Percentiles rank a stretch among this genome's conserved stretches.
phyloP scores from a whole-genome alignment of 2,113 vertebrate species.

The Coregonus clupeaformis region DNA sequence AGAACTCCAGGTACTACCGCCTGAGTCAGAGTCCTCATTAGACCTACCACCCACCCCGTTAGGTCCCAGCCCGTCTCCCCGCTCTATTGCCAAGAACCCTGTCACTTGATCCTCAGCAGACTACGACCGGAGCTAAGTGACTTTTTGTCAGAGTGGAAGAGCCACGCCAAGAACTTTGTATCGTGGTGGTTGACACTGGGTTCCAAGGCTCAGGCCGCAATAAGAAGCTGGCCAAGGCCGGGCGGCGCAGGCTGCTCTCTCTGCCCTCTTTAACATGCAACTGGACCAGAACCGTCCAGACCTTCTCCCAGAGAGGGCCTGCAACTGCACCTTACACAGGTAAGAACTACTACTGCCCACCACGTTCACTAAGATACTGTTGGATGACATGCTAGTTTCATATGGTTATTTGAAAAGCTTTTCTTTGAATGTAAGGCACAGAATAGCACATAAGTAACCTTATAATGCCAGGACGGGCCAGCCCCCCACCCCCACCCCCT shows the following conservation, averaged over 20 bases:
- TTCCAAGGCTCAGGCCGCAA: conserved; percentile 96
- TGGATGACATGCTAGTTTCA: too few species aligned
- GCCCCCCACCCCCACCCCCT: too few species aligned
- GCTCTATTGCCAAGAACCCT: conserved; percentile 91
- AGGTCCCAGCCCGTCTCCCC: conserved; percentile 71
- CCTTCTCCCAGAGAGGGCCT: conserved; percentile 94
- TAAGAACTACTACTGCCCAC: conserved; percentile 55
- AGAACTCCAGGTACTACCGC: conserved; percentile 63
- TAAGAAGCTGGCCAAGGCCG: conserved; percentile 98
- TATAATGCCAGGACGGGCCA: too few species aligned
- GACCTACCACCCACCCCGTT: conserved; percentile 46
- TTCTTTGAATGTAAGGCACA: too few species aligned
- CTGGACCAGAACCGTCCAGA: conserved; percentile 92
- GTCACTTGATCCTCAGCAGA: conserved; percentile 98
- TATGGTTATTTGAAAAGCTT: too few species aligned
- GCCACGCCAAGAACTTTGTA: conserved; percentile 98
- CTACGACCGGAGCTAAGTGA: conserved; percentile 96
- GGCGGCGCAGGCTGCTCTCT: conserved; percentile 90
- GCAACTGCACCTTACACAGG: conserved; percentile 95
- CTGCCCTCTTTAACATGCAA: conserved; percentile 93
- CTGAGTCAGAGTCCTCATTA: conserved; percentile 82
- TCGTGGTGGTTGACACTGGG: conserved; percentile 88
- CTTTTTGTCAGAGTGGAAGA: conserved; percentile 97
- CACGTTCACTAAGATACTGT: too few species aligned
- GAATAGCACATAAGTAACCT: too few species aligned